Percentiles rank a stretch among this genome's conserved stretches.
Evolutionary conservation across 37 sponge, comb jelly and placozoan species (phyloP).

Genomic region (Spongia lamella): DNA sequence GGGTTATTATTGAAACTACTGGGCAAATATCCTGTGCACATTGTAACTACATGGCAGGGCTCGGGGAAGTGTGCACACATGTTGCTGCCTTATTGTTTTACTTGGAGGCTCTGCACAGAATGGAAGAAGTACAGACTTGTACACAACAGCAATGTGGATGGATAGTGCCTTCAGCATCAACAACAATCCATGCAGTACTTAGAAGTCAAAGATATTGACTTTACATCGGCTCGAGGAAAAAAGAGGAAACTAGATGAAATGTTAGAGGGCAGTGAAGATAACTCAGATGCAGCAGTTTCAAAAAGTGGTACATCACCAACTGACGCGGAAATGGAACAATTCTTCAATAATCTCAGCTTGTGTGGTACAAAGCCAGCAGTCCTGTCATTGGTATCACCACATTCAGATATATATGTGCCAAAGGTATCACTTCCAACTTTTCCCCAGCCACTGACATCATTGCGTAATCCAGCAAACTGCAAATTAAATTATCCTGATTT

Average conservation of each 20-base stretch:
- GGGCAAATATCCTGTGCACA: slow-evolving; percentile 44
- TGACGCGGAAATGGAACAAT: neutral
- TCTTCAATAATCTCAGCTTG: slow-evolving; percentile 18
- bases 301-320: neutral
- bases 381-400: slow-evolving; percentile 22
- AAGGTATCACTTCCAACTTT: neutral
- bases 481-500: slow-evolving; percentile 12
- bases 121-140: neutral
- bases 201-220: slow-evolving; percentile 18
- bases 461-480: neutral
- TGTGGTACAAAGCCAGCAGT: no score
- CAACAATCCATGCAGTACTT: slow-evolving; percentile 7
- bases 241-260: slow-evolving; percentile 14
- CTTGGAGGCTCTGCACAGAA: neutral
- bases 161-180: slow-evolving; percentile 10
- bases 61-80: no score
- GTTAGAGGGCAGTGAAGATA: neutral
- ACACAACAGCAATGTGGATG: slow-evolving; percentile 23
- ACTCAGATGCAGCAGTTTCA: no score
- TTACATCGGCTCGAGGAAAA: slow-evolving; percentile 17
- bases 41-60: no score
- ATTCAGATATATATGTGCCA: slow-evolving; percentile 23
- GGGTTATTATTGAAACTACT: slow-evolving; percentile 20
- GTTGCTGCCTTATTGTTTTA: slow-evolving; percentile 34
- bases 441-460: slow-evolving; percentile 19